Percentiles rank a stretch among this genome's conserved stretches.
Conservation (phyloP, 2,888 invertebrate species). For the Nomada flava region DNA sequence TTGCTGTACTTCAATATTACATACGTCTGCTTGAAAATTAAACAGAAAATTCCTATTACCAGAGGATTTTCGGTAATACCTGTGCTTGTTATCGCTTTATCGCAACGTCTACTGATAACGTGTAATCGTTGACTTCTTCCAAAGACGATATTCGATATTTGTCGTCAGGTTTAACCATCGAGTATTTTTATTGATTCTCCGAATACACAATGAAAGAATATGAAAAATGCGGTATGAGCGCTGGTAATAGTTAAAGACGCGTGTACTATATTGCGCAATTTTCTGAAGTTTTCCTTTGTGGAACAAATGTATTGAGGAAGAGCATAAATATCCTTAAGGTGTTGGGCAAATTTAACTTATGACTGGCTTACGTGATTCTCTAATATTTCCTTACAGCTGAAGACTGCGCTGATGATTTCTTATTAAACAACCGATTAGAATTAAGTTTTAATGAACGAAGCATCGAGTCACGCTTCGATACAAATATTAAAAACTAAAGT, state of each 20-base stretch:
- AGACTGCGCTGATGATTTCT: background rate
- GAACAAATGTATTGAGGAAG: background rate
- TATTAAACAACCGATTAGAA: background rate
- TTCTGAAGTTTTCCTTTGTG: constrained; percentile 10
- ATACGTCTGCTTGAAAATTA: background rate
- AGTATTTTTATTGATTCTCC: constrained; percentile 51
- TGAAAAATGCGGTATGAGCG: constrained; percentile 3
- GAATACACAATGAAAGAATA: constrained; percentile 11
- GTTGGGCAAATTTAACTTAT: constrained; percentile 30
- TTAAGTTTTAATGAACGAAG: background rate
- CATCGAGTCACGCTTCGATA: too few species aligned
- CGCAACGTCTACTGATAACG: constrained; percentile 73
- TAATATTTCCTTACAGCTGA: background rate
- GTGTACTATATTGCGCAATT: constrained; percentile 25
- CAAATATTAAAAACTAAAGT: too few species aligned
- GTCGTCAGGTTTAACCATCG: constrained; percentile 59
- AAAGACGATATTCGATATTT: constrained; percentile 66
- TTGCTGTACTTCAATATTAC: constrained; percentile 23
- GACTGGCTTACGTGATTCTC: constrained; percentile 15
- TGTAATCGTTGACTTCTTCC: constrained; percentile 70
- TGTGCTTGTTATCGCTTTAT: constrained; percentile 75
- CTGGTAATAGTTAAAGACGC: constrained; percentile 20
- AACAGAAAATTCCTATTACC: constrained; percentile 32
- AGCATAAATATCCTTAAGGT: constrained; percentile 29
- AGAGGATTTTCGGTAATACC: constrained; percentile 73